Evolutionary conservation across 2,797 vertebrate genomes (phyloP), one percentile per base, ranked within the genome.

Genomic region (Emydoidea blandingii): DNA sequence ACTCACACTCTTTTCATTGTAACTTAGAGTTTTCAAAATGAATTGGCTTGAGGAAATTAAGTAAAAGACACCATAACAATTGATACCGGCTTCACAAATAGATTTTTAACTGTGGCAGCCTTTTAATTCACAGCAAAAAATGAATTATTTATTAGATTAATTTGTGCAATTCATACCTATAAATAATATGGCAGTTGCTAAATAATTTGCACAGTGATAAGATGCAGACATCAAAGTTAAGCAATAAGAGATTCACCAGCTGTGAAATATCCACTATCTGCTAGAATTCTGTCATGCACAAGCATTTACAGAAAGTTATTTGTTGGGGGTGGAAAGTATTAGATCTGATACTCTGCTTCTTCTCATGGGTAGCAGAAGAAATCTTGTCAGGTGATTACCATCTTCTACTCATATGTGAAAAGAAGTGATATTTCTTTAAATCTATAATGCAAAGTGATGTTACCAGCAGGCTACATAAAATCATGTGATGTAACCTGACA

Each of bases 71-170:
- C 65, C 79, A 59, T 79, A 95, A 84, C 79, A 94, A 87, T 84
- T 90, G 76, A 95, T 91, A 94, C 9, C 47, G 47, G 31, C 74
- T 96, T 95, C 79, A 68, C 44, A 97, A 97, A 81, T 29, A 92
- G 68, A 95, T 96, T 96, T 95, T 97, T 96, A 96, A 95, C 90
- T 89, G 27, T 96, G 62, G 57, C 93, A 81, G 57, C 86, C 93
- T 97, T 88, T 96, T 97, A 97, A 97, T 95, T 98, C 95, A 95
- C 62, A 96, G 91, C 1, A 87, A 90, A 92, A 54, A 49, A 96
- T 98, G 95, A 97, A 98, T 98, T 97, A 98, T 98, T 97, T 97
- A 98, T 98, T 92, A 98, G 94, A 97, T 97, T 98, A 98, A 98
- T 98, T 97, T 97, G 89, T 95, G 85, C 91, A 96, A 96, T 98